Evolutionary conservation across 2,888 invertebrate genomes (phyloP).

Genomic region (Eupithecia subfuscata): DNA sequence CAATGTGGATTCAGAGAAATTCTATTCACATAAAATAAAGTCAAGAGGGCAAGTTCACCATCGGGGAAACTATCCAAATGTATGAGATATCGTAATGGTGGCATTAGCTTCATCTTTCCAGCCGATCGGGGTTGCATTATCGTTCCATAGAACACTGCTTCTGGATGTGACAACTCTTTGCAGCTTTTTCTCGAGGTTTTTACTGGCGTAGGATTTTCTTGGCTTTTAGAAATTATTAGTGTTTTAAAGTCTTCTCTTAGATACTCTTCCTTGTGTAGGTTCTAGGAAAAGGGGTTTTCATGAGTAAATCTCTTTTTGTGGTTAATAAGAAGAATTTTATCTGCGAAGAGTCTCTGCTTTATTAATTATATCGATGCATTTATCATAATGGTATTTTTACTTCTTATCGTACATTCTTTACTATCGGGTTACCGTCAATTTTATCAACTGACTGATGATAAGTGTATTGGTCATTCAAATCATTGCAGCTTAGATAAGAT

Average conservation of each 20-base stretch:
- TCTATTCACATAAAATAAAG: conserved; percentile 1
- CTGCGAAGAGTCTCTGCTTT: neutral
- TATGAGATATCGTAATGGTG: conserved; percentile 70
- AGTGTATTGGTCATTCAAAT: neutral
- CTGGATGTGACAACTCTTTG: conserved; percentile 32
- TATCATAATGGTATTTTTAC: neutral
- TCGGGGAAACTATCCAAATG: conserved; percentile 64
- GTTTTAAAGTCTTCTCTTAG: neutral
- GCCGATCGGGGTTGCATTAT: conserved; percentile 63
- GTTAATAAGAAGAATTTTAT: neutral
- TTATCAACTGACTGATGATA: neutral
- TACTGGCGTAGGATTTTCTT: conserved; percentile 2
- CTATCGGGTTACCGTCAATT: neutral
- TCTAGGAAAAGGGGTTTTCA: neutral
- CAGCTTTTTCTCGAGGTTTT: conserved; percentile 41
- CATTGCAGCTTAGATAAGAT: neutral
- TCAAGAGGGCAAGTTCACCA: conserved; percentile 45
- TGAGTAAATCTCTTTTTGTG: neutral
- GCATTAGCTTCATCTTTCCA: conserved; percentile 70
- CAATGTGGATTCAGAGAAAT: neutral
- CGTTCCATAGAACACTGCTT: conserved; percentile 34
- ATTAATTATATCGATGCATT: neutral
- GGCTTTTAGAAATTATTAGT: neutral
- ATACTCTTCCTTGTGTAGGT: neutral
- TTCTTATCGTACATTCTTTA: neutral